phyloP scores from a whole-genome alignment of 2,113 vertebrate species.

The Galemys pyrenaicus region DNA sequence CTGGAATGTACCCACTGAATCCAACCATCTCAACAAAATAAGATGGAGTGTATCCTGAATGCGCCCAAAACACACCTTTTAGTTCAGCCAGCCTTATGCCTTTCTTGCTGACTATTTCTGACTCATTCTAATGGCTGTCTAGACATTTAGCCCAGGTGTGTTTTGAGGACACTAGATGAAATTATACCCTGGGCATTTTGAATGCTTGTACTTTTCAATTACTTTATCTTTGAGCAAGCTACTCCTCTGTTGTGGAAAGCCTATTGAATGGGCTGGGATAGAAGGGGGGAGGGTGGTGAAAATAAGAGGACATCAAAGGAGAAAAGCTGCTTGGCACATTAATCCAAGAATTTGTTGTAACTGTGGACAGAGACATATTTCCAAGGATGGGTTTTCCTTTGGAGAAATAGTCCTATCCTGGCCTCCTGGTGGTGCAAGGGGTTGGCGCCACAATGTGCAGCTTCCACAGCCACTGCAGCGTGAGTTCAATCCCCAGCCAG shows the following conservation, averaged over 20 bases:
- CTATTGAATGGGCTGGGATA: not conserved
- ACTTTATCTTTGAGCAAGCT: not conserved
- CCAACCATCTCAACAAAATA: constrained; percentile 10
- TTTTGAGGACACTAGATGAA: not conserved
- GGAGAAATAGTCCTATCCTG: not conserved
- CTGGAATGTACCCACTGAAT: not conserved
- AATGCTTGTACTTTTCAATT: not conserved
- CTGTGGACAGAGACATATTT: not conserved
- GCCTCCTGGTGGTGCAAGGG: no score
- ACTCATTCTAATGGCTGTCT: not conserved
- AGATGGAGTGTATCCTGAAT: not conserved
- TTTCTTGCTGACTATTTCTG: not conserved
- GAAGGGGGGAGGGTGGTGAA: not conserved
- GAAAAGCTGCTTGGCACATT: not conserved
- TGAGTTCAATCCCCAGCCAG: no score
- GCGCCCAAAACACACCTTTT: not conserved
- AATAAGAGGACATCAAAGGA: not conserved
- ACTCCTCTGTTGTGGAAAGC: not conserved
- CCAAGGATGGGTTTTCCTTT: not conserved
- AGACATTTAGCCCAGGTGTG: not conserved
- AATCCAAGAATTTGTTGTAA: not conserved
- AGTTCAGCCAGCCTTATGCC: not conserved
- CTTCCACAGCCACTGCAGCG: no score
- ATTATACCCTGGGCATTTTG: not conserved
- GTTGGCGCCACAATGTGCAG: no score